A percentile compares a stretch with the other conserved stretches of the same genome.
Conservation (phyloP, 2,888 invertebrate genomes). For the Eilema griseolum region DNA sequence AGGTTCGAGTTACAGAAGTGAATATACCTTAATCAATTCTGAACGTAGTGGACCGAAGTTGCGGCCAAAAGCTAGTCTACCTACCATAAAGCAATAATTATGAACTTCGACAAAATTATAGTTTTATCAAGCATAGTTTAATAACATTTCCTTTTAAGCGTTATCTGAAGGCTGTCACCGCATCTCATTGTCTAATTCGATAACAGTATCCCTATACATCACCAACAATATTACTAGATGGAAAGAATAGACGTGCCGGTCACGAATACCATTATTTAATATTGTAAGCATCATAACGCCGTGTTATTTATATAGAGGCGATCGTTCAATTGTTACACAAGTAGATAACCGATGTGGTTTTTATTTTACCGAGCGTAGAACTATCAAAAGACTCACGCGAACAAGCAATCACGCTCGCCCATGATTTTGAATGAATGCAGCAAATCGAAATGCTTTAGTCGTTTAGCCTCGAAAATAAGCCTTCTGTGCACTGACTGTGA, state of each 20-base stretch:
- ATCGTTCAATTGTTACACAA: slow-evolving; percentile 66
- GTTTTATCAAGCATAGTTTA: slow-evolving; percentile 8
- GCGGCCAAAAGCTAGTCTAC: too few relatives aligned
- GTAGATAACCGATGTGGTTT: slow-evolving; percentile 60
- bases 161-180: slow-evolving; percentile 49
- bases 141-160: slow-evolving; percentile 18
- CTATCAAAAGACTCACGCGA: slow-evolving; percentile 76
- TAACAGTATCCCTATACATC: slow-evolving; percentile 55
- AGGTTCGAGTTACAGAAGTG: too few relatives aligned
- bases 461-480: slow-evolving; percentile 23
- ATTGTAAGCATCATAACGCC: slow-evolving; percentile 63
- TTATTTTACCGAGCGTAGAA: slow-evolving; percentile 67
- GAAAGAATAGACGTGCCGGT: slow-evolving; percentile 55
- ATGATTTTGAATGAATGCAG: slow-evolving; percentile 72
- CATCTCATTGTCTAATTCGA: slow-evolving; percentile 58
- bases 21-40: too few relatives aligned
- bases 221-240: slow-evolving; percentile 50
- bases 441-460: slow-evolving; percentile 69
- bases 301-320: slow-evolving; percentile 64
- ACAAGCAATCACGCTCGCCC: slow-evolving; percentile 75
- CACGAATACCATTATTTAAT: slow-evolving; percentile 71
- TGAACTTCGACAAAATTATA: background rate
- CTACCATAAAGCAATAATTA: background rate
- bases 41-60: too few relatives aligned
- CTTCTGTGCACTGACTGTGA: slow-evolving; percentile 26